Base-by-base conservation (phyloP, 1,140 invertebrate species). In the Cecropterus lyciades region DNA sequence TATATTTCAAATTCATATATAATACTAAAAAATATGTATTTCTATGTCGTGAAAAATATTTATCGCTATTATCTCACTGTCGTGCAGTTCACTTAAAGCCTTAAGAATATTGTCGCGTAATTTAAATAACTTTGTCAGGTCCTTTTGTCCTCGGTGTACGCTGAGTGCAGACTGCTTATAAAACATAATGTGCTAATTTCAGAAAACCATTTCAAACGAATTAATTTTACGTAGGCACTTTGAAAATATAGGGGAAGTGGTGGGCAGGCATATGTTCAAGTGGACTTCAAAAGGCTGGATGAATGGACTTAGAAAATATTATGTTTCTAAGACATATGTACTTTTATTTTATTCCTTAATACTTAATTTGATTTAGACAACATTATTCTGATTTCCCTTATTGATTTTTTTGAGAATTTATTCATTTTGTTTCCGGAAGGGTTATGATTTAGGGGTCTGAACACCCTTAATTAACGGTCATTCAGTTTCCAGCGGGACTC, bases 81-180 rank as follows among this genome's bases (percentile, higher is more conserved):
- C 6, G 9, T 33, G 1, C 30, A 10, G 3, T 33, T 33, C 20
- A 80, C n/a, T n/a, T 85, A 71, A 45, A 57, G 79, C 74, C 75
- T n/a, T 70, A 85, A 82, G 84, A 89, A 85, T 88, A 89, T 89
- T 87, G 84, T 87, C 82, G 85, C 79, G 73, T 85, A 83, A 84
- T 86, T 90, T 87, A 85, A 89, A 90, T 89, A 89, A 89, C 82
- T 87, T 87, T 76, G 77, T 79, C 75, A 72, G 76, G 79, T 80
- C 75, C 72, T 76, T 77, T 82, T 86, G 76, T 87, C 75, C 82
- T 80, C 65, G 67, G 72, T 75, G 53, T 75, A 67, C 64, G 69
- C 67, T 17, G 46, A 63, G 55, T 65, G 60, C 67, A 69, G 79
- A 81, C 75, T 84, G 75, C 79, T 80, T 86, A 83, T 86, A 86